A percentile compares a stretch with the other conserved stretches of the same genome.
Evolutionary conservation across 2,888 invertebrate genomes (phyloP).

Genomic region (Drosophila engyochracea): DNA sequence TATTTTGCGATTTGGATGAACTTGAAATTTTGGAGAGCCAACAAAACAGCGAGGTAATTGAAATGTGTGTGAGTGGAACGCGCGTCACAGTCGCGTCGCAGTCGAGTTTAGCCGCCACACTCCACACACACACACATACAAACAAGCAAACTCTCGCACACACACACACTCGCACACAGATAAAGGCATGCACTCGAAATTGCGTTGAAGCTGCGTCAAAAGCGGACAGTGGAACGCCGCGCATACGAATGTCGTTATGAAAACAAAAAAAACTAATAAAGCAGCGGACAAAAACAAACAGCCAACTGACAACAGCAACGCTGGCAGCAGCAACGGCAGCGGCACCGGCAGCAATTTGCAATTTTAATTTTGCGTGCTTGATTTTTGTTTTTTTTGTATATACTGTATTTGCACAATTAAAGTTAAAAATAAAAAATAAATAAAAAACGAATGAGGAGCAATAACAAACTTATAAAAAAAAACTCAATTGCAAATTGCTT

Average conservation of each 20-base stretch:
- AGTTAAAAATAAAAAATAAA: constrained; percentile 52
- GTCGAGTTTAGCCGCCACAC: constrained; percentile 21
- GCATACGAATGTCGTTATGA: constrained; percentile 77
- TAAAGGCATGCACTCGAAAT: constrained; percentile 25
- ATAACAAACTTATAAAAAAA: constrained; percentile 35
- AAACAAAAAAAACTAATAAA: constrained; percentile 82
- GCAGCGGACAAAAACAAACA: constrained; percentile 76
- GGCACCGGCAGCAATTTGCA: constrained; percentile 58
- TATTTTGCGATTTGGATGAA: constrained; percentile 65
- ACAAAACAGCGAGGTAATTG: constrained; percentile 61
- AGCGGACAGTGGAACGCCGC: constrained; percentile 56
- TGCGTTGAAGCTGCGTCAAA: constrained; percentile 41
- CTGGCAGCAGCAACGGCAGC: constrained; percentile 24
- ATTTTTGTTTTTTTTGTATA: constrained; percentile 11
- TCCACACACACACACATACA: constrained; percentile 12
- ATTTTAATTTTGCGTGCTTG: constrained; percentile 69
- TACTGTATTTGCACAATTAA: constrained; percentile 53
- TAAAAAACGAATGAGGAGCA: constrained; percentile 33
- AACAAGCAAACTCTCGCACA: constrained; percentile 26
- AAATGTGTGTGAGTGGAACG: constrained; percentile 41
- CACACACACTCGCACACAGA: constrained; percentile 13
- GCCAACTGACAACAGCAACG: constrained; percentile 32
- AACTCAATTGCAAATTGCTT: constrained; percentile 59
- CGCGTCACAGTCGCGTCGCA: constrained; percentile 16
- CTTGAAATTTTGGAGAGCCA: constrained; percentile 78